phyloP scores from a whole-genome alignment of 2,888 invertebrate species.

The Syrista parreyssii region DNA sequence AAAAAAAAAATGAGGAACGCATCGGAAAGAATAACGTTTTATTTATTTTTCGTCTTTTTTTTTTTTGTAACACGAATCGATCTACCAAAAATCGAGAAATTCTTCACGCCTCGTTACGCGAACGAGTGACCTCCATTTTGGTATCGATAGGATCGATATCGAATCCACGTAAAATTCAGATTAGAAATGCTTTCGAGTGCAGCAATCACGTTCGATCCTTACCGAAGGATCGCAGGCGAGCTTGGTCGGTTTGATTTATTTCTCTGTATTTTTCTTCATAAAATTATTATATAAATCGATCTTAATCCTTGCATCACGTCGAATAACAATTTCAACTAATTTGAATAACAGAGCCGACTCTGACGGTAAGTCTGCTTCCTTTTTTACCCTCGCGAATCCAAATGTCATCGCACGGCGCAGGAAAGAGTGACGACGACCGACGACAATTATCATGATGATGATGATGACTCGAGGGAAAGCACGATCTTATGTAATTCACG shows the following conservation, averaged over 20 bases:
- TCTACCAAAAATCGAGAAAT: background rate
- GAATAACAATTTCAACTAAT: background rate
- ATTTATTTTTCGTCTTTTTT: background rate
- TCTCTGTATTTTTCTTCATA: background rate
- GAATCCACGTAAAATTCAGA: background rate
- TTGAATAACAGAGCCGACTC: background rate
- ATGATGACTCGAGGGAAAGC: constrained; percentile 42
- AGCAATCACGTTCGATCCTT: background rate
- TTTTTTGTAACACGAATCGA: background rate
- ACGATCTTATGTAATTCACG: constrained; percentile 45
- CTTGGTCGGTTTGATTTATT: background rate
- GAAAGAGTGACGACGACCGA: background rate
- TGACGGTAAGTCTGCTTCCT: background rate
- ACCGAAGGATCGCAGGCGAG: background rate
- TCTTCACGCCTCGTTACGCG: background rate
- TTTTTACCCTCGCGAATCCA: background rate
- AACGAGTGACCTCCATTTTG: background rate
- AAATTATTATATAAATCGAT: too few species aligned
- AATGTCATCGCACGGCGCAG: background rate
- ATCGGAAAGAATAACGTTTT: background rate
- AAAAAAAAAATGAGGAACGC: background rate
- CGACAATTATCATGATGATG: background rate
- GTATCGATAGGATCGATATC: background rate
- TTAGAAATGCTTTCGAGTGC: background rate
- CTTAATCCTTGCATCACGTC: background rate